phyloP scores from a whole-genome alignment of 1,140 invertebrate species.

The Papilio xuthus region DNA sequence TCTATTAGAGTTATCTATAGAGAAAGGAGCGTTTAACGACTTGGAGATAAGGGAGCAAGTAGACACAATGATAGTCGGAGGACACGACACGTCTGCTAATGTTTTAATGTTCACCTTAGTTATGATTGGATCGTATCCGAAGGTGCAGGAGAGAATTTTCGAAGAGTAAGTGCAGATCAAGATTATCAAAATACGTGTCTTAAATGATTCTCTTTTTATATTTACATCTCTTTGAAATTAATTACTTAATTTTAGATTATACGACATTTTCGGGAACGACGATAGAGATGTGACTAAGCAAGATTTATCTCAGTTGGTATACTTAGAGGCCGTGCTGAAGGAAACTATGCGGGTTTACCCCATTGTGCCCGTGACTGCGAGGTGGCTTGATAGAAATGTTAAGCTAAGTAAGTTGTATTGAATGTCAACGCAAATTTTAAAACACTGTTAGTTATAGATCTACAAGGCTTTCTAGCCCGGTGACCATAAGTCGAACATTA shows the following conservation, averaged over 20 bases:
- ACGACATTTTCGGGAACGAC: slow-evolving; percentile 50
- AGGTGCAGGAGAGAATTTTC: slow-evolving; percentile 60
- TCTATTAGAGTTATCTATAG: slow-evolving; percentile 59
- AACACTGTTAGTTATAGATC: too few relatives aligned
- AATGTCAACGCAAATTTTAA: too few relatives aligned
- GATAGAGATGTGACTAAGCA: slow-evolving; percentile 77
- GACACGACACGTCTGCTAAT: slow-evolving; percentile 66
- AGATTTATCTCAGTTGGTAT: slow-evolving; percentile 82
- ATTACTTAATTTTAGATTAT: slow-evolving; percentile 42
- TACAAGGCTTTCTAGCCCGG: too few relatives aligned
- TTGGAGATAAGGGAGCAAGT: slow-evolving; percentile 70
- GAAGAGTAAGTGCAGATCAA: slow-evolving; percentile 69
- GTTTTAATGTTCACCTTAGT: slow-evolving; percentile 62
- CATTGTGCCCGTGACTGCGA: slow-evolving; percentile 83
- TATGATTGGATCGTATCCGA: slow-evolving; percentile 63
- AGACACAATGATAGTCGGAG: slow-evolving; percentile 69
- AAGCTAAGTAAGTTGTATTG: slow-evolving; percentile 56
- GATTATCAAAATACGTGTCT: too few relatives aligned
- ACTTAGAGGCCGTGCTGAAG: slow-evolving; percentile 84
- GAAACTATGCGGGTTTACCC: slow-evolving; percentile 83
- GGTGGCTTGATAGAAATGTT: slow-evolving; percentile 76
- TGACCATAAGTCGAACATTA: too few relatives aligned
- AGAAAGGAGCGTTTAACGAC: slow-evolving; percentile 61
- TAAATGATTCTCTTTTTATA: too few relatives aligned
- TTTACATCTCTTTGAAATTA: too few relatives aligned